These are phyloP conservation scores for Drosophila pruinosa DNA, from an alignment of 1,140 invertebrate species.

Conservation along the genomic window DNA sequence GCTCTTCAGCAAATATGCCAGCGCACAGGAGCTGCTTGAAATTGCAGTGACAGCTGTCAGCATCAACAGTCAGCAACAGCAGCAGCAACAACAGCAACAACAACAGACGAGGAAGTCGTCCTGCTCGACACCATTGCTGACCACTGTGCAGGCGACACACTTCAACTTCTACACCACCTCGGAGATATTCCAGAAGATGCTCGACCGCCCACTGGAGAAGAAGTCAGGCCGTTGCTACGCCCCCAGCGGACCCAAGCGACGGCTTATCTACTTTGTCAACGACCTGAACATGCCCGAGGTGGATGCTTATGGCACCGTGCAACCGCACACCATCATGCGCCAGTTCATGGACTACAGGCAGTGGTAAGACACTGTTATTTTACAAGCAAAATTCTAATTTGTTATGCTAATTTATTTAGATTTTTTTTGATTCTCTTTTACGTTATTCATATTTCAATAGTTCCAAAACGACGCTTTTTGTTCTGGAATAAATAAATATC, in stretches of 20 bases:
- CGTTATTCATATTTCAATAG: too few species aligned
- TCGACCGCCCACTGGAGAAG: conserved; percentile 97
- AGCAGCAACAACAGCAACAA: conserved; percentile 7
- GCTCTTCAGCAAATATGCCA: conserved; percentile 87
- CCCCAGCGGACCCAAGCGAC: conserved; percentile 93
- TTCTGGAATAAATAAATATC: too few species aligned
- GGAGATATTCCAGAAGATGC: conserved; percentile 93
- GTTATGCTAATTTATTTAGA: too few species aligned
- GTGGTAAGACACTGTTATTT: conserved; percentile 84
- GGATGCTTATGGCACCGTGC: conserved; percentile 96
- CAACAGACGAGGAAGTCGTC: conserved; percentile 39
- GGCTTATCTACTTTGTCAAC: conserved; percentile 97
- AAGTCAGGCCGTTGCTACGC: conserved; percentile 97
- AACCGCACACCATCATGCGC: conserved; percentile 96
- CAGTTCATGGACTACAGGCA: conserved; percentile 97
- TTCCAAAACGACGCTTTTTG: too few species aligned
- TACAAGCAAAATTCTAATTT: too few species aligned
- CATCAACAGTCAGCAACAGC: conserved; percentile 27
- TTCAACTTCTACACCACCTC: conserved; percentile 98
- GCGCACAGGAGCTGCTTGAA: conserved; percentile 68
- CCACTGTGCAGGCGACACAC: conserved; percentile 91
- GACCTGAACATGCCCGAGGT: conserved; percentile 99
- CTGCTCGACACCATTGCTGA: conserved; percentile 59
- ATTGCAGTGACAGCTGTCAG: conserved; percentile 61
- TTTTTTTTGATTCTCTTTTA: too few species aligned